Evolutionary conservation across 2,113 vertebrate genomes (phyloP), one percentile per base, ranked within the genome.

Genomic region (Smithornis capensis): DNA sequence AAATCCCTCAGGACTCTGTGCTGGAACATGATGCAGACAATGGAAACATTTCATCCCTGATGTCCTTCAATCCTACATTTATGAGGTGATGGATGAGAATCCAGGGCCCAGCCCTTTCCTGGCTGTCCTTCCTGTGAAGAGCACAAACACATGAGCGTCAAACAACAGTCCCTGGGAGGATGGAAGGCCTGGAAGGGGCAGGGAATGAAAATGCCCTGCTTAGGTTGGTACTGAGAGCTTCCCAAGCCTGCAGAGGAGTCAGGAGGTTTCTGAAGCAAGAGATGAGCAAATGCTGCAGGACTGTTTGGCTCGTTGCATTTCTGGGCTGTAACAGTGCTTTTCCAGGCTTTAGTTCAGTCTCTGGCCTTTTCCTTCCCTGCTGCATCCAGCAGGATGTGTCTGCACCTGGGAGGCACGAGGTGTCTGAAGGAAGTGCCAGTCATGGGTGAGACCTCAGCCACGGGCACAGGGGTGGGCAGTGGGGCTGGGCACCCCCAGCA

Each of bases 1-100:
- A 86, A 96, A 75, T 50, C 84, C 84, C 81, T 80, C 3, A 6
- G 91, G 91, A 7, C 42, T 91, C 68, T 68, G 84, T 25, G 10
- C 28, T 49, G 81, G 67, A 87, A 83, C 52, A 29, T 0, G 53
- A 21, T 19, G 27, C 10, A 76, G 67, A 52, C 77, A 60, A 67
- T 50, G 77, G 55, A 83, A 68, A 52, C 25, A 2, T 55, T 71
- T 83, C 28, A 59, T 40, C 64, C 84, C 76, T 40, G 76, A 19
- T n/a, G 19, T 49, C n/a, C 50, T 29, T 19, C 27, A 55, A n/a
- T 31, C 40, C 63, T 19, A 3, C 3, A 1, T 37, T 50, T 59
- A 12, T 3, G 5, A 38, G 67, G 53, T 59, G 84, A 89, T n/a
- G 49, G 90, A n/a, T 71, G 81, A 59, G 68, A 10, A 63, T 0